These are phyloP conservation scores for Latrodectus geometricus DNA, from an alignment of 1,140 invertebrate genomes.

Conservation along the genomic window DNA sequence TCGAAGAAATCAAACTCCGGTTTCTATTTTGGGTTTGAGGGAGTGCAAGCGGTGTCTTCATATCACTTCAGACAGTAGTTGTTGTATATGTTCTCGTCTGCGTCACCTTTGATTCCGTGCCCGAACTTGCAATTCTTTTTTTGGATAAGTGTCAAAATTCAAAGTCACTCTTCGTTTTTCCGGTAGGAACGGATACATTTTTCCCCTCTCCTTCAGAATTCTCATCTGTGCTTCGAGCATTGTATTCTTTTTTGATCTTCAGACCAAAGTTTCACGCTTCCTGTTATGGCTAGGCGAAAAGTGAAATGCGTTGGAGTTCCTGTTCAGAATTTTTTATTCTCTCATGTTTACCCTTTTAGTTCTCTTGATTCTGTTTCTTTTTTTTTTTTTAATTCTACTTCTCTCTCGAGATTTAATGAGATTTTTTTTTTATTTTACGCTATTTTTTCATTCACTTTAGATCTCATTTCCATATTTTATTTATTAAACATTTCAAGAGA, in stretches of 20 bases:
- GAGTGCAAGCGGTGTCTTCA: background rate
- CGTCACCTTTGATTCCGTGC: conserved; percentile 43
- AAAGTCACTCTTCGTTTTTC: conserved; percentile 1
- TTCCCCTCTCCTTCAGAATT: background rate
- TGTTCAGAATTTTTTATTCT: background rate
- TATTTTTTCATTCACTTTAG: background rate
- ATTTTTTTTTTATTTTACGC: background rate
- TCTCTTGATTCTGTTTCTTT: no score
- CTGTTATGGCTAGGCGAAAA: conserved; percentile 14
- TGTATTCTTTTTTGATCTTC: background rate
- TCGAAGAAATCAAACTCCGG: background rate
- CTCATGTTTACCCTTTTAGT: no score
- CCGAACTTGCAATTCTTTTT: conserved; percentile 8
- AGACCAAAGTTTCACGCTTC: conserved; percentile 1
- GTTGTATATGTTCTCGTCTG: background rate
- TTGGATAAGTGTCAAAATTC: conserved; percentile 29
- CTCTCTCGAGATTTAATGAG: background rate
- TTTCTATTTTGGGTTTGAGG: background rate
- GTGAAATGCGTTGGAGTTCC: background rate
- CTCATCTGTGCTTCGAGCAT: background rate
- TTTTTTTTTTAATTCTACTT: background rate
- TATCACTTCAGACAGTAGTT: background rate
- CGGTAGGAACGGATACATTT: conserved; percentile 28
- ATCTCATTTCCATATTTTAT: no score
- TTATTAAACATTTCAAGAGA: no score